These are phyloP conservation scores for Conger conger DNA, from an alignment of 2,113 vertebrate species.

Conservation along the genomic window DNA sequence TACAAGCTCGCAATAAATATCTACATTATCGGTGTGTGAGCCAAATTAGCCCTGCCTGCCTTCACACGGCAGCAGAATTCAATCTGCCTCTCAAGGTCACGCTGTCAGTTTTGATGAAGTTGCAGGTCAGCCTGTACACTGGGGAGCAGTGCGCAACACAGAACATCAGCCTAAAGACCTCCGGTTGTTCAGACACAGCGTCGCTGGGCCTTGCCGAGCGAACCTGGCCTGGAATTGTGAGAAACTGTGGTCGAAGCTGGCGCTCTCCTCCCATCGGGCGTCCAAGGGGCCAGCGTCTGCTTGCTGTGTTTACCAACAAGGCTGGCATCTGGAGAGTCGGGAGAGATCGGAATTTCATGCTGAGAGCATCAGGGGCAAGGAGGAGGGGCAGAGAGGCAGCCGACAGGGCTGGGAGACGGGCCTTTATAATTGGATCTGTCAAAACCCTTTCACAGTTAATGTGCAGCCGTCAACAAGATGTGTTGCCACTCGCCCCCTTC, in stretches of 20 bases:
- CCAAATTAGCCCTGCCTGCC: background rate
- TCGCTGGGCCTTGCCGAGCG: background rate
- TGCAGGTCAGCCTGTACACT: background rate
- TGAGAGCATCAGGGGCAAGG: constrained; percentile 30
- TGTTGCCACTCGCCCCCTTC: background rate
- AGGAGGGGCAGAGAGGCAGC: constrained; percentile 9
- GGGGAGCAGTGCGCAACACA: no score
- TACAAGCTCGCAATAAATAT: background rate
- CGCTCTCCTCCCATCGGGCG: background rate
- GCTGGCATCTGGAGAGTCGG: constrained; percentile 22
- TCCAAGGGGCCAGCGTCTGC: background rate
- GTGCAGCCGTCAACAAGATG: constrained; percentile 46
- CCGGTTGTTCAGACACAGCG: background rate
- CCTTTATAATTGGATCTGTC: constrained; percentile 66
- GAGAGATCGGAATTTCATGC: constrained; percentile 42
- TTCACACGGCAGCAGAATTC: constrained; percentile 1
- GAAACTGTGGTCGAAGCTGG: background rate
- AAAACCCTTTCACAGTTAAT: constrained; percentile 51
- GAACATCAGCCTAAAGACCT: background rate
- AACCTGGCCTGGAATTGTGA: background rate
- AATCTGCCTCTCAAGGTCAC: background rate
- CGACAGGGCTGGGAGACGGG: constrained; percentile 45
- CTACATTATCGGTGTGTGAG: background rate
- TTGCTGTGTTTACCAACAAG: constrained; percentile 21
- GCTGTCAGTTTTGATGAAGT: background rate